Evolutionary conservation across 2,113 vertebrate species (phyloP), one percentile per base, ranked within the genome.

Genomic region (Psittacus erithacus): DNA sequence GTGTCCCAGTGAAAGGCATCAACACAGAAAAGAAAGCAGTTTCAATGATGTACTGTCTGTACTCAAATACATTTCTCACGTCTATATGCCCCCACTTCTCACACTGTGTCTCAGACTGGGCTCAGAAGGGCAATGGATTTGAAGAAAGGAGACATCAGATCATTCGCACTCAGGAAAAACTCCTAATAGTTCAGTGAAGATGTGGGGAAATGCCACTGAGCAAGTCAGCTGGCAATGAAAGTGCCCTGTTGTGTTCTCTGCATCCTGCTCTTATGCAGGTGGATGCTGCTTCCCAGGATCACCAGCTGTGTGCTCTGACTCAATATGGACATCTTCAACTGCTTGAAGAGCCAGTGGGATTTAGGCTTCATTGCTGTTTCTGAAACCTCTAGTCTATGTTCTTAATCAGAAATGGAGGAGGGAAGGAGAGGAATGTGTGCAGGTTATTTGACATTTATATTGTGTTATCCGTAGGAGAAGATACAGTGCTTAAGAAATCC

Each of bases 1-100:
- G 94, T 96, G 88, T 84, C 74, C 18, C 74, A 94, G 62, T 89
- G 95, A 96, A 96, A 91, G 91, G 68, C 92, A 92, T 59, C 81
- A 46, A 43, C 44, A 57, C 65, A 84, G 46, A 86, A 93, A 88
- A 88, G 77, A 93, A 92, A 87, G 80, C 65, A 76, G 35, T 70
- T 59, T 88, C 82, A 68, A 2, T 91, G 70, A 70, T 73, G 92
- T 65, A 53, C 73, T 89, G 77, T 86, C 70, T 46, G 23, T 82
- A 44, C 19, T 82, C 75, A 64, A 31, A 95, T 84, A 46, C 12
- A 62, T 94, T 96, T 96, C 88, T 93, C 86, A 93, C 10, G 4
- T 84, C 78, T 86, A 27, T 82, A 25, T 65, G 67, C 41, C 50
- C 49, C 79, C 28, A 28, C 10, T 87, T 35, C 65, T 82, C 57